Base-by-base conservation (phyloP, 2,797 vertebrate species). In the Siniperca scherzeri region DNA sequence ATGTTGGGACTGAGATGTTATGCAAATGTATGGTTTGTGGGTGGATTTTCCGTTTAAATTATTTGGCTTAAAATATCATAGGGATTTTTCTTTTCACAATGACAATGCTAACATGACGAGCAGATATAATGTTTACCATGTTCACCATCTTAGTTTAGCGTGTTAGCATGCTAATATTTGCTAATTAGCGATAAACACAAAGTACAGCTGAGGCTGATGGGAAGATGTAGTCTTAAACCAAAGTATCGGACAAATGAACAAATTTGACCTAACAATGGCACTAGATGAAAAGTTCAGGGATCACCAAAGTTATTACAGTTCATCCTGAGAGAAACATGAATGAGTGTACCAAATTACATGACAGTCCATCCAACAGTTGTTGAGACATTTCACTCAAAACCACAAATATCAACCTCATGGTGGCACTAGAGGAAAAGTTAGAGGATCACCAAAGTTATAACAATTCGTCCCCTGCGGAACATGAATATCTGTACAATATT, bases 41-140 rank as follows among this genome's bases (percentile, higher is more conserved):
- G 59, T 55, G 84, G n/a, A 73, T 80, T 88, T 70, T 66, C 75
- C 84, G 27, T 81, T 77, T 62, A 69, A 81, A 84, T 71, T 14
- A 52, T 44, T 21, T 38, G 21, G 40, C 78, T 87, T 8, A 84
- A 91, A 89, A 73, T 83, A 79, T 57, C 46, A 14, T 1, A 61
- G 87, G 77, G 78, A 74, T 52, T 87, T 84, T 83, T 52, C 44
- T 59, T 21, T 14, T 59, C 42, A 66, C 3, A 70, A 55, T n/a
- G 33, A 53, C 57, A 59, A 30, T 8, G 70, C n/a, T 14, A 48
- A 66, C 17, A 50, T 50, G 3, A 33, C 5, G 2, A 74, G 38
- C 25, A 33, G 3, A 62, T 10, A 38, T 8, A 36, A 13, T 13
- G 30, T 71, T 69, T 27, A 27, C 6, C 0, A 5, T 30, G 17